Conservation (phyloP, 2,888 invertebrate species). For the Augiades crinisus region DNA sequence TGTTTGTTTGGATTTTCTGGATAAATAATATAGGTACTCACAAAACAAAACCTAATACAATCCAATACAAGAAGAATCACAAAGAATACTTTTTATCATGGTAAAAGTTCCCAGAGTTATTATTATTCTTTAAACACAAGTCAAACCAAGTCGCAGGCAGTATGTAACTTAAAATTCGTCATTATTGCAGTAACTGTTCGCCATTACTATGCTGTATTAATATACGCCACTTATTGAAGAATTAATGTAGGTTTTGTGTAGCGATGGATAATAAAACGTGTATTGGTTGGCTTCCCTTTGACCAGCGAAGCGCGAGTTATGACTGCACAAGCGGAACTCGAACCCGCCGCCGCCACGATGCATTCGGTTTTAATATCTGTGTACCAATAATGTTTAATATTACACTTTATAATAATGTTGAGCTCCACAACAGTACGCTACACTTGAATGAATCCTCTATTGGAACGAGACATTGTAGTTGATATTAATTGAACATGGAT, state of each 20-base stretch:
- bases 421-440: background rate
- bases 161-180: too few species aligned
- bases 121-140: too few species aligned
- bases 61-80: too few species aligned
- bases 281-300: conserved; percentile 47
- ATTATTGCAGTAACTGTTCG: too few species aligned
- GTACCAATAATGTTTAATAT: conserved; percentile 34
- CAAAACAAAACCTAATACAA: too few species aligned
- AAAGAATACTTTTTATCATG: too few species aligned
- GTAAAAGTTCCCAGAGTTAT: too few species aligned
- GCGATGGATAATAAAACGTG: conserved; percentile 15
- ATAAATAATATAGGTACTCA: too few species aligned
- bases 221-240: conserved; percentile 6
- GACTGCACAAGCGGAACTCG: conserved; percentile 50
- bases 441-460: background rate
- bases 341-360: conserved; percentile 33
- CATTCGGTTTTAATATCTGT: conserved; percentile 48
- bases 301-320: conserved; percentile 61
- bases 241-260: conserved; percentile 6
- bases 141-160: too few species aligned
- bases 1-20: too few species aligned
- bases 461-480: background rate
- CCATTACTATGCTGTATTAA: background rate
- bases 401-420: conserved; percentile 11
- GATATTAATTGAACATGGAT: too few species aligned